These are phyloP conservation scores for Drepanosiphum platanoidis DNA, from an alignment of 2,888 invertebrate species.

Conservation along the genomic window DNA sequence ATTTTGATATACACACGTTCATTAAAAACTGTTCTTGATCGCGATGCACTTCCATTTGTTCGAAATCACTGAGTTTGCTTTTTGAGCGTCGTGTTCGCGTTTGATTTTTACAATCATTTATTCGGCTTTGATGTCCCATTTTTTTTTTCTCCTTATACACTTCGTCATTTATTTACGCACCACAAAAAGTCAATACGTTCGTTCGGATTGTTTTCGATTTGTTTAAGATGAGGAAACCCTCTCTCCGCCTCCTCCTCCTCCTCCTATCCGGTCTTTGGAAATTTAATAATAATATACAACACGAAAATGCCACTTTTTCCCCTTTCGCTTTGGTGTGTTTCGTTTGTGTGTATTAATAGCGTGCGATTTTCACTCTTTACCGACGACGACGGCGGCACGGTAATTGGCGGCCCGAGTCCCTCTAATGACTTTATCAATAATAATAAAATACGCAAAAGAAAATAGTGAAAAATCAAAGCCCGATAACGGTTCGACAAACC, in stretches of 20 bases:
- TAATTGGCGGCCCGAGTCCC: conserved; percentile 53
- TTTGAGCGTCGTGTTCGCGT: conserved; percentile 30
- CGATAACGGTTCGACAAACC: conserved; percentile 57
- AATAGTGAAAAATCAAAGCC: conserved; percentile 55
- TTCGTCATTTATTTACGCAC: conserved; percentile 53
- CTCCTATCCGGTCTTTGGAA: conserved; percentile 28
- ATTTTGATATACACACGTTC: conserved; percentile 33
- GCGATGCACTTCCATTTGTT: conserved; percentile 50
- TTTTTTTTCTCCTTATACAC: conserved; percentile 51
- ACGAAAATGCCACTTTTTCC: conserved; percentile 45
- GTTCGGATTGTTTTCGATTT: conserved; percentile 27
- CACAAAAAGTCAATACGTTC: conserved; percentile 50
- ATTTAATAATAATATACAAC: conserved; percentile 44
- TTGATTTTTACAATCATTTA: conserved; percentile 54
- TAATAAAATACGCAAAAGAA: conserved; percentile 49
- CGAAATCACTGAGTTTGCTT: conserved; percentile 37
- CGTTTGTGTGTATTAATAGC: conserved; percentile 38
- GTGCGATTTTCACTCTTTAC: conserved; percentile 46
- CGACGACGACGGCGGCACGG: background rate
- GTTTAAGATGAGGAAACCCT: background rate
- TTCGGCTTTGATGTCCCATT: conserved; percentile 57
- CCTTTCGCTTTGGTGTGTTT: conserved; percentile 20
- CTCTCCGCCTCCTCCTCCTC: background rate
- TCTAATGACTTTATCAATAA: conserved; percentile 60
- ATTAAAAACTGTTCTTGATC: conserved; percentile 43